These are phyloP conservation scores for Limosa lapponica DNA, from an alignment of 2,797 vertebrate genomes.

Conservation along the genomic window DNA sequence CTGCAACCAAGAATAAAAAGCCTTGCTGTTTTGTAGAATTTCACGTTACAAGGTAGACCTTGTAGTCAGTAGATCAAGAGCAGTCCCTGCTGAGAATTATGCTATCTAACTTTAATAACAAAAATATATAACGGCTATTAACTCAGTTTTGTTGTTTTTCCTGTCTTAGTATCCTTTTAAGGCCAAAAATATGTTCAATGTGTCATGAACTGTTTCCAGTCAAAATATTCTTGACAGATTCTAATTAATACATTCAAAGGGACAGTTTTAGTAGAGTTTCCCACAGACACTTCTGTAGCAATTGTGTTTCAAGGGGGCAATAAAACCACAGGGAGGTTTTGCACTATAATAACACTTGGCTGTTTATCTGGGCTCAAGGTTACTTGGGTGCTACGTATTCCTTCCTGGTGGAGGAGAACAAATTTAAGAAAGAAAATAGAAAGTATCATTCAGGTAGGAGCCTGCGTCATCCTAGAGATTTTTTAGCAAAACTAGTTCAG, in stretches of 20 bases:
- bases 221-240: neutral
- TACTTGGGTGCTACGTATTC: neutral
- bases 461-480: neutral
- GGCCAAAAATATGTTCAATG: neutral
- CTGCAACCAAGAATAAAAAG: neutral
- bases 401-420: neutral
- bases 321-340: neutral
- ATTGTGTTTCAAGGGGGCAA: neutral
- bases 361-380: neutral
- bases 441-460: neutral
- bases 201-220: conserved; percentile 38
- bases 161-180: neutral
- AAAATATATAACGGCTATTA: neutral
- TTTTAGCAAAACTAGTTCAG: neutral
- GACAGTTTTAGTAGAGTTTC: conserved; percentile 20
- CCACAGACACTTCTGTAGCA: neutral
- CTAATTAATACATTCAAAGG: conserved; percentile 29
- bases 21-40: neutral
- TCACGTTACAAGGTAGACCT: neutral
- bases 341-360: neutral
- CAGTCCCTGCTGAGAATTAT: neutral
- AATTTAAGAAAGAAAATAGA: neutral
- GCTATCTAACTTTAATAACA: neutral
- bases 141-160: neutral
- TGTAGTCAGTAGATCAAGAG: neutral